Base-by-base conservation (phyloP, 2,888 invertebrate genomes). In the Caenorhabditis angaria region DNA sequence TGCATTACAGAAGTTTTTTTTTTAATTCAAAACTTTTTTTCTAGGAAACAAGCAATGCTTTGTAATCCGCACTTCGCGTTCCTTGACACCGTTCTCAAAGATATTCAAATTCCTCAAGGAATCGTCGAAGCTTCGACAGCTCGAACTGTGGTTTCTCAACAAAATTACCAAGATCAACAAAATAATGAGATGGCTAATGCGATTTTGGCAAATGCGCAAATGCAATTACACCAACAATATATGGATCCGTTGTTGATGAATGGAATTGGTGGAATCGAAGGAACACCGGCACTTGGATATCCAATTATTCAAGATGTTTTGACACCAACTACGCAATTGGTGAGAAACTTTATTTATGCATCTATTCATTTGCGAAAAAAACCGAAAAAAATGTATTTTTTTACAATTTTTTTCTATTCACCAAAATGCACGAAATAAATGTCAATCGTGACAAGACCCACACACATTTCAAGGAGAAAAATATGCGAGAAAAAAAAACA, bases 21-120 rank as follows among this genome's bases (percentile, higher is more conserved):
- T 35, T 22, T 18, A n/a, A 28, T 54, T 4, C 50, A 48, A 48
- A 22, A n/a, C n/a, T 29, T 12, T 18, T 12, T 41, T 72, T 83
- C 58, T 55, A 84, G 84, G 70, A 83, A 82, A 53, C 66, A 77
- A 64, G 85, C 85, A 2, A 75, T 85, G 48, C 62, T 78, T 18
- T 65, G 70, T 32, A 82, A 68, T 58, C 85, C 82, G 1, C 82
- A 84, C 63, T 86, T 86, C 59, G 24, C 67, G 3, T 85, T 85
- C 61, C 70, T 85, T 55, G 84, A 85, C 51, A 58, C 76, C 0
- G 55, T 85, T 12, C 64, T 84, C 54, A 74, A 77, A 58, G 84
- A 85, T 29, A 61, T 84, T 22, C 22, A 50, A 5, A 60, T 72
- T 12, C 72, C 77, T 0, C 66, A 60, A 28, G 35, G 28, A 20